A percentile compares a stretch with the other conserved stretches of the same genome.
These are phyloP conservation scores for Craterocephalus amniculus DNA, from an alignment of 2,797 vertebrate species.

Conservation along the genomic window DNA sequence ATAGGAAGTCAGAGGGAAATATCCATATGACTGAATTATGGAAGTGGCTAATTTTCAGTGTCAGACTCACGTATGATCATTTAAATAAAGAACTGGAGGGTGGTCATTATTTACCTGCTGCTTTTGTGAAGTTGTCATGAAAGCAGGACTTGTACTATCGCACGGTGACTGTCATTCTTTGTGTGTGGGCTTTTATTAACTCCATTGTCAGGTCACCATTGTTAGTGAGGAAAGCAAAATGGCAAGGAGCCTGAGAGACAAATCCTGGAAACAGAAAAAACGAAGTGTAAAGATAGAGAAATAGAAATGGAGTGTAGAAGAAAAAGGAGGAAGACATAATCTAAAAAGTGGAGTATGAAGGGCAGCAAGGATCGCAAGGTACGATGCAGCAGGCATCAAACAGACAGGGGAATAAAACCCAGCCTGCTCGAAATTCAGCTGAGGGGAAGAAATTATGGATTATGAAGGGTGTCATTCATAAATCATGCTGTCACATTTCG, in stretches of 20 bases:
- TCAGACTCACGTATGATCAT: slow-evolving; percentile 22
- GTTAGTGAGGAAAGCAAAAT: slow-evolving; percentile 52
- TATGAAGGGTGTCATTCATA: slow-evolving; percentile 67
- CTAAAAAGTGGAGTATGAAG: slow-evolving; percentile 67
- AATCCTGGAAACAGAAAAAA: slow-evolving; percentile 35
- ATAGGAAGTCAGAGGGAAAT: slow-evolving; percentile 1
- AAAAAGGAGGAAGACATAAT: slow-evolving; percentile 36
- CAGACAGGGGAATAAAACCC: slow-evolving; percentile 43
- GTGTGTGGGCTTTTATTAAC: slow-evolving; percentile 20
- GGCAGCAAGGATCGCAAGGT: slow-evolving; percentile 47
- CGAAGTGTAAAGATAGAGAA: slow-evolving; percentile 29
- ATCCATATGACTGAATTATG: neutral
- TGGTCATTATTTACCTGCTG: slow-evolving; percentile 23
- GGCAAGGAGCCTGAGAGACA: slow-evolving; percentile 27
- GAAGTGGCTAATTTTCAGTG: slow-evolving; percentile 23
- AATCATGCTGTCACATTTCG: slow-evolving; percentile 60
- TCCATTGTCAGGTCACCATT: slow-evolving; percentile 47
- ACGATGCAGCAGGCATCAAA: slow-evolving; percentile 59
- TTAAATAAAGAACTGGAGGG: neutral
- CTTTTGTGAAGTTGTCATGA: slow-evolving; percentile 40
- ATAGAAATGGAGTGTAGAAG: slow-evolving; percentile 22
- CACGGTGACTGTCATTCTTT: slow-evolving; percentile 20
- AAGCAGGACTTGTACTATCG: slow-evolving; percentile 24
- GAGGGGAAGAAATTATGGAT: slow-evolving; percentile 60
- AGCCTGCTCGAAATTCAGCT: slow-evolving; percentile 39